A percentile compares a stretch with the other conserved stretches of the same genome.
Evolutionary conservation across 2,113 vertebrate species (phyloP).

Genomic region (Origma solitaria): DNA sequence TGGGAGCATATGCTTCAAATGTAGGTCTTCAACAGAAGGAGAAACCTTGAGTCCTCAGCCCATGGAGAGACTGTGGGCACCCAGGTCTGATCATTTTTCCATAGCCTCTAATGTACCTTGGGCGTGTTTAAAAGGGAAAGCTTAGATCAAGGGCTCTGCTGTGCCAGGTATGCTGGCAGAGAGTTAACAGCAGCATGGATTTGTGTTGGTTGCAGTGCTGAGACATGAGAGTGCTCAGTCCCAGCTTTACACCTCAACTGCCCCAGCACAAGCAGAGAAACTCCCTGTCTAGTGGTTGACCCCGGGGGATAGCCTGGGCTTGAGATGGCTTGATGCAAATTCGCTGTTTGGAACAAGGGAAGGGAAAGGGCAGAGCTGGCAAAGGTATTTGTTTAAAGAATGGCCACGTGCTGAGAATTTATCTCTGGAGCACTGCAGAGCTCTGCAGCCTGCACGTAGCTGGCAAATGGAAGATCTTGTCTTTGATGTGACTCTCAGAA

Average conservation of each 20-base stretch:
- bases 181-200: not conserved
- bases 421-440: not conserved
- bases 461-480: not conserved
- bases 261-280: not conserved
- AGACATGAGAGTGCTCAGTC: not conserved
- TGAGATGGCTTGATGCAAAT: not conserved
- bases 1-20: not conserved
- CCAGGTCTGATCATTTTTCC: not conserved
- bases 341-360: not conserved
- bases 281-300: not conserved
- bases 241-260: not conserved
- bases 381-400: not conserved
- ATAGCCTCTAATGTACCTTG: not conserved
- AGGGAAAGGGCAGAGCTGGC: not conserved
- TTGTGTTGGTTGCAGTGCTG: not conserved
- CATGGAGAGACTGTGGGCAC: not conserved
- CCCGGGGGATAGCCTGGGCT: not conserved
- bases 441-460: not conserved
- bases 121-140: not conserved
- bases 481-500: constrained; percentile 1
- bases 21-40: not conserved
- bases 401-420: not conserved
- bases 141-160: not conserved
- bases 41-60: not conserved
- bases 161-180: not conserved